Base-by-base conservation (phyloP, 1,140 invertebrate genomes). In the Aphidius ervi region DNA sequence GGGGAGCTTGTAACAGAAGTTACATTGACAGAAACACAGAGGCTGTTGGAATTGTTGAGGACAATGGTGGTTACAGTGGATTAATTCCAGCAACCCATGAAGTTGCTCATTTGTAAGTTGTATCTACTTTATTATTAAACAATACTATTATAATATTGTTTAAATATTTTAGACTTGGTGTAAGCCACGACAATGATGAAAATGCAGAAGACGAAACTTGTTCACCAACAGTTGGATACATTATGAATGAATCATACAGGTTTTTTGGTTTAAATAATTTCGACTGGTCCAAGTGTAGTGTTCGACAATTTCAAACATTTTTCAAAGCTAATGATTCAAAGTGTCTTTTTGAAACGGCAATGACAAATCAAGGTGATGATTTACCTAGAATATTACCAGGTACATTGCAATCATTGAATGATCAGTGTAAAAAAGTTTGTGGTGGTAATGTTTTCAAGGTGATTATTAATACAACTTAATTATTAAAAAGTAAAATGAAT, bases 391-490 rank as follows among this genome's bases (percentile, higher is more conserved):
- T 94, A 16, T 75, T 96, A 59, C 93, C 93, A 0, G 93, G 93
- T 43, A 88, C 91, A 67, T 74, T 95, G 59, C 78, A 94, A 16
- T 88, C 90, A 1, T 76, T 95, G 46, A 92, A 95, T 74, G 91
- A 92, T 23, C 94, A 96, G 74, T 96, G 94, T 75, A 81, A 89
- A 65, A 87, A 90, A 73, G 92, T 94, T 74, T 80, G 90, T 68
- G 92, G 93, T 67, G 93, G 92, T 4, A 88, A 84, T 63, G 87
- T 88, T 9, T 91, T 88, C 71, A 88, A 88, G 72, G 88, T 89
- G 4, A 31, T 31, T 31, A 31, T 31, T 31, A 1, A 31, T 31
- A 31, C 23, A 31, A 16, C 16, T 16, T 0, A 16, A 31, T 31
- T 3, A 31, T 31, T 3, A 31, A 31, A 3, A 31, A 31, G 23